A percentile compares a stretch with the other conserved stretches of the same genome.
Evolutionary conservation across 2,888 invertebrate genomes (phyloP).

Genomic region (Ectemnius cavifrons): DNA sequence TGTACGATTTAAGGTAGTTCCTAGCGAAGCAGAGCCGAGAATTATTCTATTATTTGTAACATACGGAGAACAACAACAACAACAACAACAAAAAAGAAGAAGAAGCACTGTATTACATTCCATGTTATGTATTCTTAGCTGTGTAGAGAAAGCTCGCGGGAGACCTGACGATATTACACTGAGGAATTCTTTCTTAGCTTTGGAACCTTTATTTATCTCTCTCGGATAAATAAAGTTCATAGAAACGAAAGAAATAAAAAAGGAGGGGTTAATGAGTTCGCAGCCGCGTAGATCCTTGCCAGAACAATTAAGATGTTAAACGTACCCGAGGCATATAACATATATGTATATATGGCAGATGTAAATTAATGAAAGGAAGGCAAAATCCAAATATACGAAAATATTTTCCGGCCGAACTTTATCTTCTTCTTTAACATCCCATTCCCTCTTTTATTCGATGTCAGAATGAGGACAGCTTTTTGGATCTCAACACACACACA

Average conservation of each 20-base stretch:
- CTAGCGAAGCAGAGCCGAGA: slow-evolving; percentile 50
- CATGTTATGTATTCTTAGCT: slow-evolving; percentile 60
- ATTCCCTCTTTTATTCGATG: no score
- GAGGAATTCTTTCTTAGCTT: no score
- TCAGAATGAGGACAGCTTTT: no score
- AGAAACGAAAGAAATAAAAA: no score
- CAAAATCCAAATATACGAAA: slow-evolving; percentile 72
- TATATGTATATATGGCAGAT: slow-evolving; percentile 64
- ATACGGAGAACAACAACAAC: no score
- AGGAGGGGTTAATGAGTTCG: no score
- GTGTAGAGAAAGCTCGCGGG: slow-evolving; percentile 7
- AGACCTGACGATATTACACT: no score
- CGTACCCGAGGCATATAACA: slow-evolving; percentile 42
- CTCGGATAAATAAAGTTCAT: no score
- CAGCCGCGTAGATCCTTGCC: slow-evolving; percentile 52
- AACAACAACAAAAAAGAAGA: no score
- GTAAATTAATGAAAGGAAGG: slow-evolving; percentile 53
- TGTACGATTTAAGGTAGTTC: slow-evolving; percentile 58
- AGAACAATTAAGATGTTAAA: slow-evolving; percentile 49
- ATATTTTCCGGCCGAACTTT: slow-evolving; percentile 73
- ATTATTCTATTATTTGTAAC: slow-evolving; percentile 57
- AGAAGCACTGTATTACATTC: slow-evolving; percentile 60
- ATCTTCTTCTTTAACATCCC: slow-evolving; percentile 27
- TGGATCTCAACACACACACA: no score
- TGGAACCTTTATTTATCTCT: no score